Conservation (phyloP, 2,797 vertebrate genomes). For the Argentina silus region DNA sequence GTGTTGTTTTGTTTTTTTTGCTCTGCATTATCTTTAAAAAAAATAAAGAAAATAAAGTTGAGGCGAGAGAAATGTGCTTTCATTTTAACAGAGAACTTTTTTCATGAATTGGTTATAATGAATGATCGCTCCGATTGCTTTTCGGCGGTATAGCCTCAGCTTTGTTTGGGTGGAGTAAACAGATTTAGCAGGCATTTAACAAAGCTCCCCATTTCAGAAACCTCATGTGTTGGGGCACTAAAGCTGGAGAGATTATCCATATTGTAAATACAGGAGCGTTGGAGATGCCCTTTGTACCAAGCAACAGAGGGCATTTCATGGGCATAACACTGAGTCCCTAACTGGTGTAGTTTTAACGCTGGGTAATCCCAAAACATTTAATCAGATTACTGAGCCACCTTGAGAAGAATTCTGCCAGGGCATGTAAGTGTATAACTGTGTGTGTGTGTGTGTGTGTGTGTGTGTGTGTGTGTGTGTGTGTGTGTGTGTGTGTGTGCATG, state of each 20-base stretch:
- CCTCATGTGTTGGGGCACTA: conserved; percentile 49
- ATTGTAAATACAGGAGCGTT: conserved; percentile 63
- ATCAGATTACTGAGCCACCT: conserved; percentile 68
- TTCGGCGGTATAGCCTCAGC: conserved; percentile 52
- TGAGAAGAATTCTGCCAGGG: conserved; percentile 59
- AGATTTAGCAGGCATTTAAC: conserved; percentile 62
- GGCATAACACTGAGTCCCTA: conserved; percentile 71
- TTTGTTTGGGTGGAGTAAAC: conserved; percentile 54
- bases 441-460: conserved; percentile 46
- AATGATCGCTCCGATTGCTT: conserved; percentile 22
- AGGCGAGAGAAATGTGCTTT: conserved; percentile 8
- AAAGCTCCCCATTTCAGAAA: conserved; percentile 67
- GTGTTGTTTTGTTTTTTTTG: conserved; percentile 6
- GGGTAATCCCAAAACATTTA: conserved; percentile 79
- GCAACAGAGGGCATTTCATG: conserved; percentile 74
- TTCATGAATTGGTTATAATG: conserved; percentile 2
- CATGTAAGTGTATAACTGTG: conserved; percentile 59
- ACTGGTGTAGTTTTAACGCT: conserved; percentile 63
- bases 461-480: too few species aligned
- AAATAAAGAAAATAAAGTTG: too few species aligned
- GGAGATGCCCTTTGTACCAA: conserved; percentile 71
- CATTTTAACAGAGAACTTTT: conserved; percentile 23
- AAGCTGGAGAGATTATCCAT: conserved; percentile 71
- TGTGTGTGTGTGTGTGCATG: not conserved
- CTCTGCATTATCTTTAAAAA: too few species aligned